These are phyloP conservation scores for Procambarus virginalis DNA, from an alignment of 1,140 invertebrate species.

Conservation along the genomic window DNA sequence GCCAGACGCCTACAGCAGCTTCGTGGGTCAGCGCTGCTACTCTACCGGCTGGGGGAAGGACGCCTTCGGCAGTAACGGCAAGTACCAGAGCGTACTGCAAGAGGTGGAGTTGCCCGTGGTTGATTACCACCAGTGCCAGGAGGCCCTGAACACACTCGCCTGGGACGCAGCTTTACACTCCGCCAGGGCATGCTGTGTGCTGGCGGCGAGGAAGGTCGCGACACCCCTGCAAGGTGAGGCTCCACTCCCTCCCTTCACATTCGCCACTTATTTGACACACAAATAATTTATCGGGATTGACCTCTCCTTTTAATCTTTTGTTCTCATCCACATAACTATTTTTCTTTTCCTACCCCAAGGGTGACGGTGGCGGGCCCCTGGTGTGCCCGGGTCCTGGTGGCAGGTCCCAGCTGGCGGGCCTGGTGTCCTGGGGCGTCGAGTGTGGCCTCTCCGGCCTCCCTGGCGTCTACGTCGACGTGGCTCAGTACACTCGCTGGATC, in stretches of 20 bases:
- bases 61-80: conserved; percentile 81
- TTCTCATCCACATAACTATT: too few relatives aligned
- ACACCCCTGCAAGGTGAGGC: conserved; percentile 77
- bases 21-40: conserved; percentile 82
- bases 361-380: conserved; percentile 92
- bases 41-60: conserved; percentile 88
- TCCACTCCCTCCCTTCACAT: background rate
- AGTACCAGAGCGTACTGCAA: conserved; percentile 82
- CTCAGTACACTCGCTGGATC: conserved; percentile 78
- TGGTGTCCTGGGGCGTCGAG: conserved; percentile 91
- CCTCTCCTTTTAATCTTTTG: too few relatives aligned
- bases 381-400: conserved; percentile 87
- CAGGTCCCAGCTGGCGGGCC: conserved; percentile 87
- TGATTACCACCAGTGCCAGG: conserved; percentile 54
- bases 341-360: conserved; percentile 72
- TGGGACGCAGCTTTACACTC: conserved; percentile 68
- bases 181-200: conserved; percentile 87
- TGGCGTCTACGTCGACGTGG: conserved; percentile 88
- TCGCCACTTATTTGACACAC: too few relatives aligned
- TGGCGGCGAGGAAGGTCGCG: conserved; percentile 93
- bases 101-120: conserved; percentile 70
- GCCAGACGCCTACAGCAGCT: conserved; percentile 77
- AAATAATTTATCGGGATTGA: too few relatives aligned
- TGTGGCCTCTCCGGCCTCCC: conserved; percentile 90
- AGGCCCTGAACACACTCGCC: conserved; percentile 62